phyloP scores from a whole-genome alignment of 2,888 invertebrate genomes.

The Quadriops clusia region DNA sequence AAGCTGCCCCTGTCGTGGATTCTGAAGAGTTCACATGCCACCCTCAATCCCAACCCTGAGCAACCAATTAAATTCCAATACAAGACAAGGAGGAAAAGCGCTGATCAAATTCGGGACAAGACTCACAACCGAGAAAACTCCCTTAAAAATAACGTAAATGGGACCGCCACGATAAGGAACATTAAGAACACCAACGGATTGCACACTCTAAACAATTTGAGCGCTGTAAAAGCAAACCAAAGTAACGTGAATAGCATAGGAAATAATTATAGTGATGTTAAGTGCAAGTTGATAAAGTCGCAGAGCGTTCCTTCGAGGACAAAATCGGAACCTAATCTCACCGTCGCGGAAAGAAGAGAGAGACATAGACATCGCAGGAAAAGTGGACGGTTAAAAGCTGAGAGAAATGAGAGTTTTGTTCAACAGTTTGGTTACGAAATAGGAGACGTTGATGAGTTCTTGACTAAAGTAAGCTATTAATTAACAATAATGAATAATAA shows the following conservation, averaged over 20 bases:
- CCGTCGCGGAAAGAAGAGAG: conserved; percentile 36
- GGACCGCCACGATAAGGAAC: conserved; percentile 9
- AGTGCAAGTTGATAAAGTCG: conserved; percentile 21
- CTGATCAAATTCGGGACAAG: conserved; percentile 13
- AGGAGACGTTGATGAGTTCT: conserved; percentile 64
- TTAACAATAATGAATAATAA: no score
- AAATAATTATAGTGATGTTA: conserved; percentile 20
- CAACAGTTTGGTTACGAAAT: conserved; percentile 65
- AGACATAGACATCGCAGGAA: conserved; percentile 40
- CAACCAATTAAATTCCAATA: conserved; percentile 37
- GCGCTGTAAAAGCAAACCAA: conserved; percentile 19
- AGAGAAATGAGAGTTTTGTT: conserved; percentile 24
- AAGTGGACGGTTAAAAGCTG: conserved; percentile 23
- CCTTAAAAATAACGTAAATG: conserved; percentile 11
- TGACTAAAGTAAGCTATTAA: conserved; percentile 56
- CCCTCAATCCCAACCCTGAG: conserved; percentile 29
- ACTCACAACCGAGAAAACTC: conserved; percentile 10
- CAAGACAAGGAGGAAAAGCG: conserved; percentile 28
- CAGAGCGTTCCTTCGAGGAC: conserved; percentile 33
- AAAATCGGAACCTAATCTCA: conserved; percentile 42
- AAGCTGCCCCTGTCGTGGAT: conserved; percentile 70
- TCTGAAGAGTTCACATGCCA: conserved; percentile 46
- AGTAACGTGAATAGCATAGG: conserved; percentile 18
- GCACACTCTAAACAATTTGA: conserved; percentile 19
- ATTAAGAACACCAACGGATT: conserved; percentile 16